Evolutionary conservation across 1,140 invertebrate species (phyloP), one percentile per base, ranked within the genome.

Genomic region (Zaprionus nigranus): DNA sequence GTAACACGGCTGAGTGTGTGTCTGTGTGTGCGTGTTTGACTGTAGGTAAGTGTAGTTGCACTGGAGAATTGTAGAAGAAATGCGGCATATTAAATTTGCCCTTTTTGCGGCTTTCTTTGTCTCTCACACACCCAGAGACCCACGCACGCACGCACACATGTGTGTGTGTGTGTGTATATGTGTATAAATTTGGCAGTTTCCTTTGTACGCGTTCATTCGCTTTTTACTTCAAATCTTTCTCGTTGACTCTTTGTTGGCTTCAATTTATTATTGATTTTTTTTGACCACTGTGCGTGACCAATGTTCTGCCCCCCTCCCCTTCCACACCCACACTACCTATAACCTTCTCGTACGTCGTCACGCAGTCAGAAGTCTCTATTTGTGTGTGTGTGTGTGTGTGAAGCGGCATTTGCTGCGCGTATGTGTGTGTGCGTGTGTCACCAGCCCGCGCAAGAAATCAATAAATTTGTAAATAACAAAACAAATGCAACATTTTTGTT

Each of bases 381-480:
- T 49, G 15, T 30, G 24, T 26, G 30, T 51, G 56, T 63, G n/a
- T n/a, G n/a, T n/a, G 66, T 67, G 63, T 49, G 46, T 49, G 68
- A 12, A 49, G 63, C 73, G 64, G 81, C 58, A 9, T 60, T 72
- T 61, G 57, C 24, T 56, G 53, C 61, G 38, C 53, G 62, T 46
- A 13, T 57, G 15, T n/a, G 38, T 40, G 61, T 46, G 69, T 86
- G 82, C 46, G 69, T 65, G 69, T 87, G 83, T 86, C 76, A 76
- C 65, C 56, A 58, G 24, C 46, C 63, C 70, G 46, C 57, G 57
- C 24, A 83, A 80, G 74, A 87, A 86, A 86, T 86, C 82, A 77
- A 86, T 86, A 86, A 77, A 74, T 87, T 79, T 77, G 68, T 77
- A 87, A 73, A 87, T 67, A 82, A 34, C 30, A 66, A 66, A 56